Evolutionary conservation across 2,113 vertebrate genomes (phyloP).

Genomic region (Corynorhinus townsendii): DNA sequence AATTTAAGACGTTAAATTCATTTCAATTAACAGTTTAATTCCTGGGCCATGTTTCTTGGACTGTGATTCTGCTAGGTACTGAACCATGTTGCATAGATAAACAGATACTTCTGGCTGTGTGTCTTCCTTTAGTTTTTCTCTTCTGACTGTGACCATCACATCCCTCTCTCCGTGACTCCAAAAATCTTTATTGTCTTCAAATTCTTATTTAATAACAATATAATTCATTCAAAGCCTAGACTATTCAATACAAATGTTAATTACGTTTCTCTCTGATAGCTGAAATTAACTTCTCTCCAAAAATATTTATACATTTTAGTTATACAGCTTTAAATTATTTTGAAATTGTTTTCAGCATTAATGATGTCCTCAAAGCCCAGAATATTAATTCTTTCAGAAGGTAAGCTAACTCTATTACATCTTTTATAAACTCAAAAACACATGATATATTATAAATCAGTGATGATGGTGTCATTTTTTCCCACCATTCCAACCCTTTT

Average conservation of each 20-base stretch:
- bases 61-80: background rate
- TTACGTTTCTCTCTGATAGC: background rate
- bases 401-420: background rate
- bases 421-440: background rate
- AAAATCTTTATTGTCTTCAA: background rate
- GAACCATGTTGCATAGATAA: background rate
- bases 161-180: background rate
- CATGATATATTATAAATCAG: background rate
- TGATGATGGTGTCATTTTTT: background rate
- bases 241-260: background rate
- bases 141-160: background rate
- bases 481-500: background rate
- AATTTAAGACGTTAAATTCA: background rate
- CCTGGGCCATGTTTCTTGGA: background rate
- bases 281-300: background rate
- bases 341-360: background rate
- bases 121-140: background rate
- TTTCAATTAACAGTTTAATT: background rate
- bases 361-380: background rate
- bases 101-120: background rate
- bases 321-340: background rate
- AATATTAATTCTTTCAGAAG: background rate
- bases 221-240: background rate
- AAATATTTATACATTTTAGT: background rate
- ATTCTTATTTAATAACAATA: background rate